Conservation (phyloP, 2,797 vertebrate species). For the Gila robusta region DNA sequence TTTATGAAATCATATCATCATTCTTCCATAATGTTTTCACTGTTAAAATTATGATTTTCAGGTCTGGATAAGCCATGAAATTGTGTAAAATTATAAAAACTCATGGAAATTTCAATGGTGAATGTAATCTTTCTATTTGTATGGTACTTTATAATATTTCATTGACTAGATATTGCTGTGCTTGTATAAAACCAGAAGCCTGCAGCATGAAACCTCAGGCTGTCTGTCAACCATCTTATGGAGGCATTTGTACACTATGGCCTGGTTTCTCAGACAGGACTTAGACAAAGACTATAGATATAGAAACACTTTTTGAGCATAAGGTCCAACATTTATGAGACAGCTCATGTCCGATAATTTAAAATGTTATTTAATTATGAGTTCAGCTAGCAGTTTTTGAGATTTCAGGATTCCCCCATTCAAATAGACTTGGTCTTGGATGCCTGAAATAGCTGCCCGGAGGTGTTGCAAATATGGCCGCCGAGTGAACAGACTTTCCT, state of each 20-base stretch:
- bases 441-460: too few relatives aligned
- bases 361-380: too few relatives aligned
- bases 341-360: too few relatives aligned
- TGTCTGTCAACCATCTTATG: neutral
- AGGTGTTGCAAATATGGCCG: neutral
- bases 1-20: neutral
- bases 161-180: neutral
- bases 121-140: neutral
- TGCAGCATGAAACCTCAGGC: neutral
- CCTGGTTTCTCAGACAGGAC: neutral
- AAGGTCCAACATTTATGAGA: too few relatives aligned
- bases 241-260: neutral
- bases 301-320: too few relatives aligned
- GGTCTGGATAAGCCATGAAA: neutral
- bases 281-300: neutral
- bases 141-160: neutral
- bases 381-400: too few relatives aligned
- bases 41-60: neutral
- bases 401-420: too few relatives aligned
- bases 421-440: too few relatives aligned
- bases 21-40: neutral
- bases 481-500: neutral
- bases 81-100: neutral
- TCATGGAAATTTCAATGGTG: neutral
- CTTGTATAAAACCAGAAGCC: neutral